phyloP scores from a whole-genome alignment of 2,888 invertebrate species.

The Gymnocheta viridis region DNA sequence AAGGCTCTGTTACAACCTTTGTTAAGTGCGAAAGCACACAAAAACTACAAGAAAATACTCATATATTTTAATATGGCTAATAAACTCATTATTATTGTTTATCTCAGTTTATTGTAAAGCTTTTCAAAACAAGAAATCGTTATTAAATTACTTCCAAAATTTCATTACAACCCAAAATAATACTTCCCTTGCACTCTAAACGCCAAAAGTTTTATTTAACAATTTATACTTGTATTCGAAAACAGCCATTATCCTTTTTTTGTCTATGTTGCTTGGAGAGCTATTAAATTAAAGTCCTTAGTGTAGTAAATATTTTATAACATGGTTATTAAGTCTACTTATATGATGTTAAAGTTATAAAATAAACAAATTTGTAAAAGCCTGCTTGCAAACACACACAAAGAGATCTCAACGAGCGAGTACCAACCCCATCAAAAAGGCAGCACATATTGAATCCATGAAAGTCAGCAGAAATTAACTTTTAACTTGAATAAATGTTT shows the following conservation, averaged over 20 bases:
- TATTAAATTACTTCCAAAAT: constrained; percentile 34
- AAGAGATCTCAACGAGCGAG: neutral
- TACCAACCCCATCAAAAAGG: neutral
- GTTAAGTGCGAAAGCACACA: no score
- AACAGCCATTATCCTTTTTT: constrained; percentile 49
- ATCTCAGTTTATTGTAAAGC: constrained; percentile 18
- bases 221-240: constrained; percentile 19
- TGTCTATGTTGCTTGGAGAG: constrained; percentile 29
- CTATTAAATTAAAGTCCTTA: constrained; percentile 66
- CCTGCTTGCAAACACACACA: constrained; percentile 43
- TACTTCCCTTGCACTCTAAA: neutral
- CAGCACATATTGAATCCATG: neutral
- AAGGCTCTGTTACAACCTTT: no score
- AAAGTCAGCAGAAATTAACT: constrained; percentile 17
- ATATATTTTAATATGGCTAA: constrained; percentile 12
- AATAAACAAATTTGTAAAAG: constrained; percentile 77
- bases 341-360: constrained; percentile 80
- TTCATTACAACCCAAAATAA: constrained; percentile 26
- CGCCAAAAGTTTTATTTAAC: constrained; percentile 4
- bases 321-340: constrained; percentile 79
- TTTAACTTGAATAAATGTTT: no score
- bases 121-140: constrained; percentile 31
- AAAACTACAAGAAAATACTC: no score
- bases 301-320: constrained; percentile 76
- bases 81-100: constrained; percentile 23